These are phyloP conservation scores for Dicrurus megarhynchus DNA, from an alignment of 2,113 vertebrate species.

Conservation along the genomic window DNA sequence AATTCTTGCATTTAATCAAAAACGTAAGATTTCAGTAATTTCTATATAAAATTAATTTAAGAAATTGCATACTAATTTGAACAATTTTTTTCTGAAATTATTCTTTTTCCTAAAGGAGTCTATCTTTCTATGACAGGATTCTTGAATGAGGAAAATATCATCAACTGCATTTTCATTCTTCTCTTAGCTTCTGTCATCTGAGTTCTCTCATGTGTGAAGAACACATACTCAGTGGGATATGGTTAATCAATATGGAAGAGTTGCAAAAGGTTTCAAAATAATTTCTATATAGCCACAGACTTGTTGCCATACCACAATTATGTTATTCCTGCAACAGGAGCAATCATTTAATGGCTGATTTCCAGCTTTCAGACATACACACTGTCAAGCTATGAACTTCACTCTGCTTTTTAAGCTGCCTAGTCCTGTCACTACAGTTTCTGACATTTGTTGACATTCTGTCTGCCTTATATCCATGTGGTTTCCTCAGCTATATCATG, in stretches of 20 bases:
- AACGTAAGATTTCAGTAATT: background rate
- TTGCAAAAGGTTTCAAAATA: background rate
- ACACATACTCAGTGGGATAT: background rate
- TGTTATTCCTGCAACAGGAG: background rate
- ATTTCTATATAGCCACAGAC: background rate
- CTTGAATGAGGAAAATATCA: background rate
- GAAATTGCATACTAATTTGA: background rate
- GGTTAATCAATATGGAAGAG: background rate
- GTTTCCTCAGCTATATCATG: background rate
- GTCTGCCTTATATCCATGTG: background rate
- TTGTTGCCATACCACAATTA: background rate
- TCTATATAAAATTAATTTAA: background rate
- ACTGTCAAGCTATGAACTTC: background rate
- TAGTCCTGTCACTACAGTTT: background rate
- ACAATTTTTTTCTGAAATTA: background rate
- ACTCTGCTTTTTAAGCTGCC: background rate
- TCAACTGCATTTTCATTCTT: background rate
- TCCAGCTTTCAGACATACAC: background rate
- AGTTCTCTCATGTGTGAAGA: background rate
- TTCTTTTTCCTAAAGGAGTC: background rate
- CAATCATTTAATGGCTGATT: background rate
- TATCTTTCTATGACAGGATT: background rate
- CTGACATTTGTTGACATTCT: background rate
- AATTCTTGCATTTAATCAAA: background rate
- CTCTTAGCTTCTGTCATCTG: background rate